Evolutionary conservation across 1,140 invertebrate genomes (phyloP).

Genomic region (Drosophila rufa): DNA sequence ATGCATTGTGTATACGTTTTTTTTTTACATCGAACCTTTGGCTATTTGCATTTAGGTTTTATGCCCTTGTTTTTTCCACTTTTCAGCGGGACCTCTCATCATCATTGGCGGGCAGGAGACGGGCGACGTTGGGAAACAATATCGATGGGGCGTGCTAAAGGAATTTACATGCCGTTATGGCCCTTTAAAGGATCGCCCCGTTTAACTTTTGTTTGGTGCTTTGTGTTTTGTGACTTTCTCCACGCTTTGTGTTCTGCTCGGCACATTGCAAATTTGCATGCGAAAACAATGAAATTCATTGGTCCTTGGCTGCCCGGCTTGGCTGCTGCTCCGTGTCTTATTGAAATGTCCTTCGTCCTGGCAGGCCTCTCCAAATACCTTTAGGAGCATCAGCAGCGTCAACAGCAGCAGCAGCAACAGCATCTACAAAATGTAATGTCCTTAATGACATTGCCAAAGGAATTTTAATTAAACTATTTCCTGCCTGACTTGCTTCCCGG

Average conservation of each 20-base stretch:
- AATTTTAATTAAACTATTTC: slow-evolving; percentile 84
- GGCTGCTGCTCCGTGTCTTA: slow-evolving; percentile 32
- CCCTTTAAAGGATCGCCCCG: slow-evolving; percentile 66
- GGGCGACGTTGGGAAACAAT: slow-evolving; percentile 47
- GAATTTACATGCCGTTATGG: slow-evolving; percentile 61
- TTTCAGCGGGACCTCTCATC: slow-evolving; percentile 27
- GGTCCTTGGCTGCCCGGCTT: slow-evolving; percentile 27
- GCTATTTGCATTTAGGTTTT: slow-evolving; percentile 80
- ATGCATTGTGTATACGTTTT: slow-evolving; percentile 32
- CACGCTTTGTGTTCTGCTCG: slow-evolving; percentile 62
- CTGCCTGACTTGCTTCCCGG: slow-evolving; percentile 47
- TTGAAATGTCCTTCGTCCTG: slow-evolving; percentile 59
- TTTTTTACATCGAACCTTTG: slow-evolving; percentile 60
- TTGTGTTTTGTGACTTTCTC: slow-evolving; percentile 58
- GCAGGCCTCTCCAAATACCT: slow-evolving; percentile 46
- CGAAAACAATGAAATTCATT: slow-evolving; percentile 73
- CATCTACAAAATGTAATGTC: slow-evolving; percentile 67
- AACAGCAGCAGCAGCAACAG: slow-evolving; percentile 26
- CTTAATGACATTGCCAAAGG: slow-evolving; percentile 78
- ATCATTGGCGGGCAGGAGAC: slow-evolving; percentile 9
- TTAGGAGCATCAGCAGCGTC: slow-evolving; percentile 24
- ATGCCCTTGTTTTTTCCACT: slow-evolving; percentile 59
- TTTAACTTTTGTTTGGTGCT: slow-evolving; percentile 60
- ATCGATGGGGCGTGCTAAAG: slow-evolving; percentile 70
- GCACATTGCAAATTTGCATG: slow-evolving; percentile 72